These are phyloP conservation scores for Catagonus wagneri DNA, from an alignment of 2,113 vertebrate species.

Conservation along the genomic window DNA sequence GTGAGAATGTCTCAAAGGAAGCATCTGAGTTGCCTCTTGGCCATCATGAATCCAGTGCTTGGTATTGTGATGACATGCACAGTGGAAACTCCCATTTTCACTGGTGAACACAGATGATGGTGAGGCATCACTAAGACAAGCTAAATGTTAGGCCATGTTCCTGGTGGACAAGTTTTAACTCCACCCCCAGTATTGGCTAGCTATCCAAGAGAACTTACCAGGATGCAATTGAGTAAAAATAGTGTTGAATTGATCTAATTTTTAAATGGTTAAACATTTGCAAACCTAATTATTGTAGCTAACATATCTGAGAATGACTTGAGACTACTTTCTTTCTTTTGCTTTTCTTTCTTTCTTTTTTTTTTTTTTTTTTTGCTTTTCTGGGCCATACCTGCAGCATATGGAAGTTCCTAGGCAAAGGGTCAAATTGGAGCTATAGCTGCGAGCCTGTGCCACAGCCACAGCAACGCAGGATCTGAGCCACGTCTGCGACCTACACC, in stretches of 20 bases:
- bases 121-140: neutral
- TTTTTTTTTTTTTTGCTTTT: no score
- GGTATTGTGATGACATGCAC: neutral
- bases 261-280: conserved; percentile 38
- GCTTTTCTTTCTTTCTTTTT: no score
- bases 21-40: neutral
- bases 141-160: neutral
- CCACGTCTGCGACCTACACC: no score
- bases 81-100: neutral
- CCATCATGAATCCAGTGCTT: neutral
- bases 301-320: neutral
- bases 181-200: neutral
- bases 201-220: neutral
- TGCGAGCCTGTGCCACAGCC: no score
- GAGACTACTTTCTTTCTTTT: neutral
- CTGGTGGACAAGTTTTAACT: neutral
- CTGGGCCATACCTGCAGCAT: no score
- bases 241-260: neutral
- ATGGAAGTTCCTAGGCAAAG: no score
- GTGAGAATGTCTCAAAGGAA: neutral
- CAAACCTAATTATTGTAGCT: neutral
- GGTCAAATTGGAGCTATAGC: no score
- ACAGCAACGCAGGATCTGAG: no score
- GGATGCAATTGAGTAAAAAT: neutral
- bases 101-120: neutral